Conservation (phyloP, 2,888 invertebrate species). For the Drosophila formosana region DNA sequence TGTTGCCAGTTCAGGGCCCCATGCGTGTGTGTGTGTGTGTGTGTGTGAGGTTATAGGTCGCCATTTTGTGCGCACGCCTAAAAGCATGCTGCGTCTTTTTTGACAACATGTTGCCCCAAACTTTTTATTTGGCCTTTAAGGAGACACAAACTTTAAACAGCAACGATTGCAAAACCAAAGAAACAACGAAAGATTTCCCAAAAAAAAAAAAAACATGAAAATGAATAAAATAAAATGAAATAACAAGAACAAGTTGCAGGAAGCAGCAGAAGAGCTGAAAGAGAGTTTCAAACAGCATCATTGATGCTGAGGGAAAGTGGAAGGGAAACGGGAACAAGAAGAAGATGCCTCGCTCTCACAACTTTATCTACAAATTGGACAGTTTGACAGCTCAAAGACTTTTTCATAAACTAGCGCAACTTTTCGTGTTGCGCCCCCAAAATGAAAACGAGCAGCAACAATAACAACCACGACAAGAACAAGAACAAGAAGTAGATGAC, state of each 20-base stretch:
- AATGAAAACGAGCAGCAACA: slow-evolving; percentile 39
- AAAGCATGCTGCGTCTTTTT: slow-evolving; percentile 50
- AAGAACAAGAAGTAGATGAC: neutral
- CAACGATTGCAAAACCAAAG: slow-evolving; percentile 17
- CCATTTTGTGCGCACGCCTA: slow-evolving; percentile 36
- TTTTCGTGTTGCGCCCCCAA: slow-evolving; percentile 49
- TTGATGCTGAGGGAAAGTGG: slow-evolving; percentile 5
- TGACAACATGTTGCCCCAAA: slow-evolving; percentile 61
- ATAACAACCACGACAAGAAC: slow-evolving; percentile 7
- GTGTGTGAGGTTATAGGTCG: slow-evolving; percentile 17
- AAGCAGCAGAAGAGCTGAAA: slow-evolving; percentile 19
- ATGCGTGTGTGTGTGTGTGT: slow-evolving; percentile 4
- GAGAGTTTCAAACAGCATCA: slow-evolving; percentile 26
- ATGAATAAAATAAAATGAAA: neutral
- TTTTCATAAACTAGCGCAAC: slow-evolving; percentile 72
- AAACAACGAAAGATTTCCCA: neutral
- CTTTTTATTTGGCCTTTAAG: slow-evolving; percentile 60
- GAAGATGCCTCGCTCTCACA: slow-evolving; percentile 38
- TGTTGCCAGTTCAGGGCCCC: slow-evolving; percentile 18
- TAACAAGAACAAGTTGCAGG: slow-evolving; percentile 12
- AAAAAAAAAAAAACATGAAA: slow-evolving; percentile 6
- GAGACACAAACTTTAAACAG: slow-evolving; percentile 42
- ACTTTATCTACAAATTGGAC: slow-evolving; percentile 77
- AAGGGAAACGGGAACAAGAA: neutral
- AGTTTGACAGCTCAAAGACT: slow-evolving; percentile 75